phyloP scores from a whole-genome alignment of 2,797 vertebrate genomes.

The Artibeus jamaicensis region DNA sequence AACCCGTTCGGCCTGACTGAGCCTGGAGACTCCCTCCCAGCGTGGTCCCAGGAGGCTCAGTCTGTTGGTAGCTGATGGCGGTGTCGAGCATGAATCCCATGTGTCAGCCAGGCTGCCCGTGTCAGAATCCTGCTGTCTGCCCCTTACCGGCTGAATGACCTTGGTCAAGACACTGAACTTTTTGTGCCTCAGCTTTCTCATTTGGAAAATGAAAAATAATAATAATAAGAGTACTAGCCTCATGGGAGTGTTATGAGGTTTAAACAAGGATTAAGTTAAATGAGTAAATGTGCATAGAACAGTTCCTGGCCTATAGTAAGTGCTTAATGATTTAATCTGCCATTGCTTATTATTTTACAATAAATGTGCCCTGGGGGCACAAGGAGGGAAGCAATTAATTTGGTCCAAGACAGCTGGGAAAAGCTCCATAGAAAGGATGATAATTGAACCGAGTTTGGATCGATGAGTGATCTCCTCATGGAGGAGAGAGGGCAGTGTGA shows the following conservation, averaged over 20 bases:
- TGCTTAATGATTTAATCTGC: neutral
- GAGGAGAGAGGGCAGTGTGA: neutral
- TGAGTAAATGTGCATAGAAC: neutral
- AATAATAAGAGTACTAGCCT: neutral
- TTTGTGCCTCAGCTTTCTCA: constrained; percentile 8
- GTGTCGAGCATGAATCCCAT: neutral
- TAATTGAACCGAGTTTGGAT: neutral
- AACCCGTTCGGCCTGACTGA: neutral
- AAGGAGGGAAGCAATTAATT: neutral
- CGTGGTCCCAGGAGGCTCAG: neutral
- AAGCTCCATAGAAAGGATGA: neutral
- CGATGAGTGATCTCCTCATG: neutral
- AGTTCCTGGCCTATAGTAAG: neutral
- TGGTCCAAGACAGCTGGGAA: neutral
- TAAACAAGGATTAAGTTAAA: neutral
- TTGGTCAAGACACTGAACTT: neutral
- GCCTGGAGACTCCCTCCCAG: neutral
- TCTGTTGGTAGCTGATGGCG: neutral
- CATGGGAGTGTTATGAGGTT: neutral
- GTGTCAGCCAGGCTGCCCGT: neutral
- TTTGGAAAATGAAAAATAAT: neutral
- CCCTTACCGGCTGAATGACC: neutral
- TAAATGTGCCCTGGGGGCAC: neutral
- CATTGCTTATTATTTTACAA: constrained; percentile 3
- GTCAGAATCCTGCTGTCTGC: neutral